Evolutionary conservation across 2,113 vertebrate species (phyloP), one percentile per base, ranked within the genome.

Genomic region (Camelus bactrianus): DNA sequence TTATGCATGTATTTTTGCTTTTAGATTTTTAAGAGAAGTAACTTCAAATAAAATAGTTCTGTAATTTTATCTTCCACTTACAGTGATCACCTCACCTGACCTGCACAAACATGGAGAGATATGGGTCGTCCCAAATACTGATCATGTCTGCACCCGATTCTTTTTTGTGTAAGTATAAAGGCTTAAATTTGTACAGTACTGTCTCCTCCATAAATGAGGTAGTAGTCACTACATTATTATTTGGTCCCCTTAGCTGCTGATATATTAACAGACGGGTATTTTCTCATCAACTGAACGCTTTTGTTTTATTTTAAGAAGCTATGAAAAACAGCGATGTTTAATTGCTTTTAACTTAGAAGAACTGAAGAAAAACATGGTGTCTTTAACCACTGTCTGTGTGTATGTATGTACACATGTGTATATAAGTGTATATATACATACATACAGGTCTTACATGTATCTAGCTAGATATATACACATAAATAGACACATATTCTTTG

Each of bases 41-140:
- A 62, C 22, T 84, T 73, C 32, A n/a, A 82, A 48, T 90, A 35
- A 84, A 89, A 15, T 32, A 7, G 0, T 69, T 76, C 9, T 83
- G 58, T 58, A 20, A 69, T 89, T 96, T 72, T 86, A 15, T 96
- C 50, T 93, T 56, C 56, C 0, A 38, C 28, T 92, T 73, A 38
- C 92, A 99, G 99, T 99, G 97, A 99, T 99, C 98, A 99, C 99
- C 93, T 99, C 99, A 97, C 99, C 99, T 1, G 99, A 99, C 98
- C 99, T 99, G 98, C 99, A 99, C 99, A 99, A 99, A 98, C 99
- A 99, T 96, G 99, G 99, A 72, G 99, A 99, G 97, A 99, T 99
- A 98, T 99, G 99, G 99, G 99, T 99, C 42, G 99, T 99, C 98
- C 99, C 99, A 73, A 99, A 99, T 88, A 99, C 99, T 1, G 99